A percentile compares a stretch with the other conserved stretches of the same genome.
Conservation (phyloP, 1,140 invertebrate species). For the Neotoxoptera formosana region DNA sequence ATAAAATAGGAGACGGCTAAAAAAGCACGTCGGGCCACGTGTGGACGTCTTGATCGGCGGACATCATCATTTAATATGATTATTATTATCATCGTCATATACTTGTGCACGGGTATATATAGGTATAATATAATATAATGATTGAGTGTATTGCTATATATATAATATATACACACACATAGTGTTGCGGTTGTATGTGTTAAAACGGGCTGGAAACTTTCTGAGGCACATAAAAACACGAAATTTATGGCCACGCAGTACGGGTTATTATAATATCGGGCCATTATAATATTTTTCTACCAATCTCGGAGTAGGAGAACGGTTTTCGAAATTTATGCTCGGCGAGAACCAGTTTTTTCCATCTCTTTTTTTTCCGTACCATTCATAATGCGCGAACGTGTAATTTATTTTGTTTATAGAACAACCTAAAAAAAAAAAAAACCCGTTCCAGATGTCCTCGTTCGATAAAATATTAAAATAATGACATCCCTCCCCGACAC, state of each 20-base stretch:
- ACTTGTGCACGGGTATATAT: no score
- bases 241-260: slow-evolving; percentile 49
- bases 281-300: slow-evolving; percentile 55
- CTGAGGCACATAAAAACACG: slow-evolving; percentile 46
- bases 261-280: slow-evolving; percentile 56
- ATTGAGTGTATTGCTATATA: neutral
- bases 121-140: slow-evolving; percentile 22
- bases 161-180: neutral
- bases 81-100: neutral
- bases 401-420: slow-evolving; percentile 58
- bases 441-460: slow-evolving; percentile 55
- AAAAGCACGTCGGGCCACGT: neutral
- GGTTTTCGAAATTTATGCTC: slow-evolving; percentile 51
- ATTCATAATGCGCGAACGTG: slow-evolving; percentile 58
- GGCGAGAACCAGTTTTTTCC: slow-evolving; percentile 53
- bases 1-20: neutral
- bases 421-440: slow-evolving; percentile 45
- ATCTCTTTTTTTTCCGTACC: slow-evolving; percentile 38
- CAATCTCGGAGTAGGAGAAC: slow-evolving; percentile 56
- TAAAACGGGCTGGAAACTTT: slow-evolving; percentile 48
- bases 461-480: slow-evolving; percentile 56
- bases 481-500: slow-evolving; percentile 41
- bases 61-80: slow-evolving; percentile 28
- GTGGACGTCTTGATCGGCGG: neutral
- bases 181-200: slow-evolving; percentile 36